Evolutionary conservation across 1,140 invertebrate species (phyloP), one percentile per base, ranked within the genome.

Genomic region (Zaprionus camerounensis): DNA sequence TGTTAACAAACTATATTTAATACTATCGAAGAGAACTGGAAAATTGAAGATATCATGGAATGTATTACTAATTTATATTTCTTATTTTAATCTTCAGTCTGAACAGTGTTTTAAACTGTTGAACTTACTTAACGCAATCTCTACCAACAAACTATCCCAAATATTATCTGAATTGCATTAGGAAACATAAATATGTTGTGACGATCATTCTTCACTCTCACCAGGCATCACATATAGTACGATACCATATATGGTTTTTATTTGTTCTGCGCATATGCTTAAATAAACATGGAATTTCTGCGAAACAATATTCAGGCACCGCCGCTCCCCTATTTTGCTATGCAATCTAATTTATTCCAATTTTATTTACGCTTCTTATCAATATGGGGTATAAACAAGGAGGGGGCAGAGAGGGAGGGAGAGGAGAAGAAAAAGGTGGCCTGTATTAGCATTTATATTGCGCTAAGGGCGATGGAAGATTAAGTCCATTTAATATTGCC

Each of bases 401-500:
- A 13, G 17, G 2, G n/a, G 44, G 38, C 11, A 12, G 2, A 41
- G 44, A 5, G 46, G 3, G n/a, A 49, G 17, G 44, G n/a, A 7
- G 5, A 17, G n/a, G 11, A 9, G 7, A 4, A 49, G 46, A 24
- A 51, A 51, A 51, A 51, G 46, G 46, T 51, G 46, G 20, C 46
- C 46, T 12, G 46, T 24, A 51, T 51, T 51, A 51, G 46, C 46
- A 51, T 51, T 51, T 51, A 51, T 51, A 51, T 51, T 51, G 46
- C 46, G 46, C 46, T 22, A 13, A 24, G 20, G 20, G 46, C 46
- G 46, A 51, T 12, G 4, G 46, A 17, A 51, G 46, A 20, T 51
- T 20, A 51, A 51, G 46, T 78, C 36, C 55, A n/a, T 58, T 70
- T 67, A 80, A 63, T 69, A 79, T 65, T 68, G 62, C 28, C 78